Evolutionary conservation across 2,797 vertebrate genomes (phyloP).

Genomic region (Peromyscus eremicus): DNA sequence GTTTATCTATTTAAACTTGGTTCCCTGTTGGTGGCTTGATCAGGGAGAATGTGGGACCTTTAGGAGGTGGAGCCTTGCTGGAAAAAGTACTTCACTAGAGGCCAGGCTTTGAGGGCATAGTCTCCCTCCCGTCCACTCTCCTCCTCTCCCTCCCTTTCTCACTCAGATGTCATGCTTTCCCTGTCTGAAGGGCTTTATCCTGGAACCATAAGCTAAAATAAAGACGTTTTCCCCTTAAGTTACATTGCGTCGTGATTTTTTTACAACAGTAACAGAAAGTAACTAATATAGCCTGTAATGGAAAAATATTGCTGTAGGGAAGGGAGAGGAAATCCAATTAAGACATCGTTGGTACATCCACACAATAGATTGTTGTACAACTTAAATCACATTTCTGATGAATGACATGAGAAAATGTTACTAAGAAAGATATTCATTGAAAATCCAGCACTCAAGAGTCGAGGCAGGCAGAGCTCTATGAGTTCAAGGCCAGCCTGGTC

Average conservation of each 20-base stretch:
- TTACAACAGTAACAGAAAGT: not conserved
- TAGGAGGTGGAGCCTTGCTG: not conserved
- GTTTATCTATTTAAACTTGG: too few species aligned
- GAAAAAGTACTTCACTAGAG: not conserved
- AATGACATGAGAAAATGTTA: conserved; percentile 11
- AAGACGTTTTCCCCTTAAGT: not conserved
- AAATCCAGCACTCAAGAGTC: not conserved
- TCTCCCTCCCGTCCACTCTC: not conserved
- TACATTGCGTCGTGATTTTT: not conserved
- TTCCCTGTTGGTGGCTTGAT: not conserved
- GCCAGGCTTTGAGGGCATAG: not conserved
- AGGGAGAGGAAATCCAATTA: not conserved
- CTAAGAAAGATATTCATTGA: conserved; percentile 45
- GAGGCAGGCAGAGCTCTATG: too few species aligned
- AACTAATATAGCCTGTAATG: not conserved
- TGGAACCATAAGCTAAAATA: not conserved
- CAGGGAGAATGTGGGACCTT: not conserved
- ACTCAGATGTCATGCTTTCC: not conserved
- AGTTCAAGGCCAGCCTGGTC: too few species aligned
- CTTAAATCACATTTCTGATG: conserved; percentile 39
- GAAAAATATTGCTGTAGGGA: not conserved
- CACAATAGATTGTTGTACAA: not conserved
- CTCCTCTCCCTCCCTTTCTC: not conserved
- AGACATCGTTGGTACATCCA: not conserved
- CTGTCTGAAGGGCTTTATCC: not conserved